Base-by-base conservation (phyloP, 2,888 invertebrate species). In the Drosophila tripunctata region DNA sequence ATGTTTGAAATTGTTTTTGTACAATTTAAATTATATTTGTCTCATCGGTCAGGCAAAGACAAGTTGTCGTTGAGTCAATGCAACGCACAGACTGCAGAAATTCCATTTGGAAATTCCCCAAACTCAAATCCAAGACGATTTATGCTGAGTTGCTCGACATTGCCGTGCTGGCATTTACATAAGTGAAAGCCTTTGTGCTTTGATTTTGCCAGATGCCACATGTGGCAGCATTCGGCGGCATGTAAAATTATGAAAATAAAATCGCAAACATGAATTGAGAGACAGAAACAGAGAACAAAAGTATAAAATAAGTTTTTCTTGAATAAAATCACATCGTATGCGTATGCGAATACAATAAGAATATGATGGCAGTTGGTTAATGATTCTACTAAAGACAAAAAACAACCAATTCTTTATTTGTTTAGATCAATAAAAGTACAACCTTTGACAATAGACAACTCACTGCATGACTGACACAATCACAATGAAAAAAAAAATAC, bases 241-340 rank as follows among this genome's bases (percentile, higher is more conserved):
- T 69, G 19, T 27, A 27, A 74, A 75, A 84, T 78, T 72, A 79
- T 84, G 67, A 84, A 84, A 81, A 66, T 81, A 65, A 62, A 71
- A 67, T 67, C 60, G 58, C 67, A 55, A 30, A 43, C n/a, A 33
- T 19, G 21, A 19, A 40, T 15, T 27, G 24, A 5, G 21, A 19
- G 30, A 31, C 19, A 3, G 22, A 17, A 17, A 2, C 17, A 31
- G 21, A 21, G 30, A n/a, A n/a, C n/a, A n/a, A n/a, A n/a, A n/a
- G n/a, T n/a, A n/a, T n/a, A n/a, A n/a, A n/a, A n/a, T n/a, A n/a
- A n/a, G 17, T 22, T 35, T 38, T 36, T 15, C 14, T 24, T 35
- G 43, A 30, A 45, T 51, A 38, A 36, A 44, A 51, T 54, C 57
- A 44, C 56, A n/a, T 63, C 74, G 35, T 54, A 67, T 62, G 58